Base-by-base conservation (phyloP, 2,888 invertebrate species). In the Polyploca ridens region DNA sequence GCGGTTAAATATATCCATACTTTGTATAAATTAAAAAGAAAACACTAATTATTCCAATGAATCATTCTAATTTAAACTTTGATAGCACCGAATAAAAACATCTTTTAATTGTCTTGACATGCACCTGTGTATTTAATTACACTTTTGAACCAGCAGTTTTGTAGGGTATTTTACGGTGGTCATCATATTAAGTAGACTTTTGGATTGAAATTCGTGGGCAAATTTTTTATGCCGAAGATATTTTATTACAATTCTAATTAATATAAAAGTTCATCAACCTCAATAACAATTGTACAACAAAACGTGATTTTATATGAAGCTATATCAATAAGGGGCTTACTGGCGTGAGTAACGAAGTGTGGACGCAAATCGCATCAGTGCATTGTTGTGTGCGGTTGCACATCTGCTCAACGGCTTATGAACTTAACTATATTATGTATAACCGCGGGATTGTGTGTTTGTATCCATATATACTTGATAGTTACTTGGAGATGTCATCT, bases 271-370 rank as follows among this genome's bases (percentile, higher is more conserved):
- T 49, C 49, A 49, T 49, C 8, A 49, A 49, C 49, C 49, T 54
- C 4, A 54, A 54, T 54, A 54, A 54, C 33, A 49, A 62, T 62
- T 46, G 46, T 46, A 33, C 16, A n/a, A 33, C 33, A n/a, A 63
- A 69, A 67, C 69, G 73, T 73, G 71, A 71, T 70, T 66, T 63
- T 62, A 66, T 69, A 76, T 71, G 71, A 69, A 70, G 73, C 67
- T 75, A 74, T 77, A 75, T 71, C 80, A 78, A 79, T 85, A 79
- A 79, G 82, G 84, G 83, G 83, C 84, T 86, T 84, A 83, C 82
- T 85, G 85, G 84, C 88, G 82, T 73, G 88, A 66, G 81, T 86
- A 90, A 86, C 89, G 89, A 87, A 90, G 91, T 90, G 91, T 84
- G 75, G 66, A 65, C 66, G 69, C 83, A 88, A 92, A 91, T 91